Evolutionary conservation across 2,888 invertebrate genomes (phyloP), one percentile per base, ranked within the genome.

Genomic region (Crioceris asparagi): DNA sequence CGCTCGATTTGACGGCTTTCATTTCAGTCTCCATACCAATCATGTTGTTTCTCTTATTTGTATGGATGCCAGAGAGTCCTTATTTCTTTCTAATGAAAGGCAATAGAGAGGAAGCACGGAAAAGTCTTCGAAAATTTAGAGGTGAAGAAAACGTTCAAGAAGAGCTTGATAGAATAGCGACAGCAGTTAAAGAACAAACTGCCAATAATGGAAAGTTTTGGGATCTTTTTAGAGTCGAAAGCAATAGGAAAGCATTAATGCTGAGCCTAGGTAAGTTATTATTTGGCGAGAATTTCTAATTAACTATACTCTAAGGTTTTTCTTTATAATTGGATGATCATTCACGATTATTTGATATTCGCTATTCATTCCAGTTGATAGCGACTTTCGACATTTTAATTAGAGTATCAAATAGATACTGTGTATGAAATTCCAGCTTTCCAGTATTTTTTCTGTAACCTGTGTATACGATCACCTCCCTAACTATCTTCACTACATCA

Each of bases 241-340:
- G 70, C 2, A 75, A 75, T 52, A 68, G 73, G 44, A 74, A 72
- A 60, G 80, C 79, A 2, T 61, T 81, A 50, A 65, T 72, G 50
- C 73, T 82, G 36, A 69, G 73, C 27, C 57, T 78, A 19, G 71
- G 49, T 44, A 15, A 21, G 43, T 14, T 4, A 14, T 27, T 27
- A 11, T 4, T n/a, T n/a, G n/a, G n/a, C n/a, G n/a, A n/a, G n/a
- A n/a, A n/a, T n/a, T n/a, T n/a, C n/a, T n/a, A n/a, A n/a, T n/a
- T n/a, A n/a, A n/a, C n/a, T n/a, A n/a, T n/a, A n/a, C n/a, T n/a
- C n/a, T n/a, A n/a, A n/a, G n/a, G n/a, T n/a, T n/a, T n/a, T n/a
- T n/a, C n/a, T n/a, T n/a, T n/a, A n/a, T n/a, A n/a, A n/a, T n/a
- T n/a, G n/a, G n/a, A n/a, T n/a, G n/a, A n/a, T n/a, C n/a, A n/a